These are phyloP conservation scores for Dendrocincla fuliginosa DNA, from an alignment of 2,797 vertebrate genomes.

Conservation along the genomic window DNA sequence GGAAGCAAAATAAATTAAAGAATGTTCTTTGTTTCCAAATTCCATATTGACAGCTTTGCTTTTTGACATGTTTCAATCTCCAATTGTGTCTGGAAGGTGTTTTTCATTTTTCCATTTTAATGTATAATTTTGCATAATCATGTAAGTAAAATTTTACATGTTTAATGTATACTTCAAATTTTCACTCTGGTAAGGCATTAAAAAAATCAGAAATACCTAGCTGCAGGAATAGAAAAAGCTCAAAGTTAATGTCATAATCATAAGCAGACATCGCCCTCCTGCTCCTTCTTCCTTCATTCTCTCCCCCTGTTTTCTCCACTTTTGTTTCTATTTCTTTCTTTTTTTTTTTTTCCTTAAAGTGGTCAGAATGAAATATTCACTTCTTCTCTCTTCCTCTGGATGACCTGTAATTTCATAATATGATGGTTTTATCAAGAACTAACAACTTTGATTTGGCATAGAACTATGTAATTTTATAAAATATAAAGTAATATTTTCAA, in stretches of 20 bases:
- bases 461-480: conserved; percentile 58
- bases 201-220: conserved; percentile 65
- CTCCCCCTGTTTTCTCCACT: background rate
- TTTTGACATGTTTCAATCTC: conserved; percentile 62
- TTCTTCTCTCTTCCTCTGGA: conserved; percentile 9
- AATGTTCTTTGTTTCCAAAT: conserved; percentile 70
- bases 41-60: conserved; percentile 49
- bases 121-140: conserved; percentile 48
- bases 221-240: conserved; percentile 68
- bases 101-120: conserved; percentile 25
- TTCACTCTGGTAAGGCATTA: conserved; percentile 52
- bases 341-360: background rate
- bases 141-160: conserved; percentile 2
- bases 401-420: conserved; percentile 68
- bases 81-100: conserved; percentile 62
- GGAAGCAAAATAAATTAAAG: conserved; percentile 66
- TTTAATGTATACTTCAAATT: conserved; percentile 62
- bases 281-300: background rate
- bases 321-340: background rate
- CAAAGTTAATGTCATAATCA: conserved; percentile 78
- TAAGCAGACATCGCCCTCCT: conserved; percentile 70
- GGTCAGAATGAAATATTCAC: conserved; percentile 29
- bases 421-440: conserved; percentile 66
- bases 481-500: conserved; percentile 67
- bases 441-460: conserved; percentile 63